These are phyloP conservation scores for Electrophaes corylata DNA, from an alignment of 2,888 invertebrate species.

Conservation along the genomic window DNA sequence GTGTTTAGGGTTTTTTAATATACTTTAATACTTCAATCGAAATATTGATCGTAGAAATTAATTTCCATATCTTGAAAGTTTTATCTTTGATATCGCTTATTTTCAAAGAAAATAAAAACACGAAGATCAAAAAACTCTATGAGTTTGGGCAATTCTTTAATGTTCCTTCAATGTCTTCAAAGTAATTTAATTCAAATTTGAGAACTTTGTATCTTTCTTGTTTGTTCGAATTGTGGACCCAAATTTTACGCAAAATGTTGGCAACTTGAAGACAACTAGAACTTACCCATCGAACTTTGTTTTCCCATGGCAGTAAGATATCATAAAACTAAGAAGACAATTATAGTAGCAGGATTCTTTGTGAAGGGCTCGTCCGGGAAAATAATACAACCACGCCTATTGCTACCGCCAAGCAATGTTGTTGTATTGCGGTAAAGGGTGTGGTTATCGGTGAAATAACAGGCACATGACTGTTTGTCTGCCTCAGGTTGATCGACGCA, in stretches of 20 bases:
- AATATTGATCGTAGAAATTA: neutral
- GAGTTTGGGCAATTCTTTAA: conserved; percentile 6
- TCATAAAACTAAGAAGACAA: too few relatives aligned
- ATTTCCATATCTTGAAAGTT: neutral
- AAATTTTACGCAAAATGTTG: conserved; percentile 13
- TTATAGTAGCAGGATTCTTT: too few relatives aligned
- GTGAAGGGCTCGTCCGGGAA: too few relatives aligned
- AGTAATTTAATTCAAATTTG: conserved; percentile 18
- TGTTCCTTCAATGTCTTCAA: conserved; percentile 9
- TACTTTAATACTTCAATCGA: neutral
- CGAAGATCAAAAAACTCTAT: neutral
- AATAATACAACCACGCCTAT: too few relatives aligned
- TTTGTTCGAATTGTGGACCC: conserved; percentile 19
- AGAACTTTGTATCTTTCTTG: conserved; percentile 8
- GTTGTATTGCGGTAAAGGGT: too few relatives aligned
- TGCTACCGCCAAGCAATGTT: too few relatives aligned
- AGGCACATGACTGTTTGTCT: too few relatives aligned
- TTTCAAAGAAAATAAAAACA: conserved; percentile 3
- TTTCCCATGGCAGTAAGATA: too few relatives aligned
- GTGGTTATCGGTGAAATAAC: too few relatives aligned
- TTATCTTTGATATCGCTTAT: neutral
- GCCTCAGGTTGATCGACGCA: too few relatives aligned
- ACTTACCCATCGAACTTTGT: too few relatives aligned
- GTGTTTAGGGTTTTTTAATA: neutral
- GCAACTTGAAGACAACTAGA: too few relatives aligned